A percentile compares a stretch with the other conserved stretches of the same genome.
These are phyloP conservation scores for Corynorhinus townsendii DNA, from an alignment of 2,113 vertebrate genomes.

Conservation along the genomic window DNA sequence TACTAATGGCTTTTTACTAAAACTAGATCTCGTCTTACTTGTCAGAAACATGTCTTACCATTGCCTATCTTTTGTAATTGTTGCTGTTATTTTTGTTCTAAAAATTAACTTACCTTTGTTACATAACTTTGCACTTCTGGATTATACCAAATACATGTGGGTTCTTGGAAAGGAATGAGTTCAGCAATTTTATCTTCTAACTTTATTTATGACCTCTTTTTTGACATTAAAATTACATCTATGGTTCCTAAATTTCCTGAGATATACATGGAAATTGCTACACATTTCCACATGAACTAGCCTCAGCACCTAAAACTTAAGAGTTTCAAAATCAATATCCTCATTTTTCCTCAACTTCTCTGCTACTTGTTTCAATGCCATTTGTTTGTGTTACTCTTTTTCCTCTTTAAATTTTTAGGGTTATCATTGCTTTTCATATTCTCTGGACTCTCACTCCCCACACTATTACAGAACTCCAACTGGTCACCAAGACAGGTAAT, in stretches of 20 bases:
- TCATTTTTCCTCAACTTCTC: neutral
- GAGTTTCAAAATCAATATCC: neutral
- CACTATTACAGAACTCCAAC: neutral
- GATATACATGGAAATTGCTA: neutral
- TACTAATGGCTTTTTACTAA: neutral
- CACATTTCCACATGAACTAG: neutral
- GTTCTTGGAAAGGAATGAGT: neutral
- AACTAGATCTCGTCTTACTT: neutral
- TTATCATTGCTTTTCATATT: neutral
- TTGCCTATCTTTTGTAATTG: neutral
- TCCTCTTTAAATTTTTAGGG: neutral
- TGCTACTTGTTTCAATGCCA: neutral
- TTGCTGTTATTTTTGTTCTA: neutral
- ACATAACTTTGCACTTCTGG: neutral
- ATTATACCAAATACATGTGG: neutral
- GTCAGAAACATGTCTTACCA: neutral
- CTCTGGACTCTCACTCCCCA: neutral
- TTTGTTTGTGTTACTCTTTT: neutral
- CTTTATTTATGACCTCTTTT: neutral
- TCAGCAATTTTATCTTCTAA: neutral
- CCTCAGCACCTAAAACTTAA: neutral
- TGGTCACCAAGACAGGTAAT: neutral
- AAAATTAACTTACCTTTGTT: neutral
- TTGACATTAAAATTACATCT: neutral
- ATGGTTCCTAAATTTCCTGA: neutral